Evolutionary conservation across 2,888 invertebrate species (phyloP).

Genomic region (Lycocerus yunnanus): DNA sequence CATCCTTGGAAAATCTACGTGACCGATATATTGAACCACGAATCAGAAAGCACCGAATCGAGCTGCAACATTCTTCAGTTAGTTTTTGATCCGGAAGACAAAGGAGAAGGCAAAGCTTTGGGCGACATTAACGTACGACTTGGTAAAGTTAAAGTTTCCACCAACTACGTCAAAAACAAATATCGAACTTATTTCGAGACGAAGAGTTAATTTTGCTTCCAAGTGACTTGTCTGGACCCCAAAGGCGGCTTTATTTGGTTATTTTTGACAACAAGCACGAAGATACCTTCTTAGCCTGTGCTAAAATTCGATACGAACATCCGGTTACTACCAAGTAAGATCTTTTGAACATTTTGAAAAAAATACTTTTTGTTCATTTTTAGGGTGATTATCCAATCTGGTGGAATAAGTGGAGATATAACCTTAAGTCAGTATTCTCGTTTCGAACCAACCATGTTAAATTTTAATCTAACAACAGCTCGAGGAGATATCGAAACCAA

Average conservation of each 20-base stretch:
- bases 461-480: slow-evolving; percentile 70
- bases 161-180: slow-evolving; percentile 62
- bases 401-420: slow-evolving; percentile 81
- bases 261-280: slow-evolving; percentile 77
- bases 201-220: slow-evolving; percentile 72
- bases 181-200: slow-evolving; percentile 69
- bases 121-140: slow-evolving; percentile 80
- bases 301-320: slow-evolving; percentile 73
- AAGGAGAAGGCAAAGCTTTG: slow-evolving; percentile 65
- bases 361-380: slow-evolving; percentile 29
- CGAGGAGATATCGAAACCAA: slow-evolving; percentile 70
- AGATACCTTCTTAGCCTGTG: slow-evolving; percentile 81
- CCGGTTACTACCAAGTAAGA: slow-evolving; percentile 74
- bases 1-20: slow-evolving; percentile 90
- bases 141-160: slow-evolving; percentile 75
- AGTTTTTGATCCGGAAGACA: slow-evolving; percentile 82
- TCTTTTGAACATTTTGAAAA: background rate
- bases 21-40: slow-evolving; percentile 84
- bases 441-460: slow-evolving; percentile 82
- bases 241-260: slow-evolving; percentile 79
- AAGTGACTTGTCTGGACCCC: slow-evolving; percentile 74
- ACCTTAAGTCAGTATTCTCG: slow-evolving; percentile 79
- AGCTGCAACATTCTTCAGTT: slow-evolving; percentile 85
- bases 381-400: slow-evolving; percentile 73
- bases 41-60: slow-evolving; percentile 69